A percentile compares a stretch with the other conserved stretches of the same genome.
Conservation (phyloP, 2,888 invertebrate species). For the Tiphia femorata region DNA sequence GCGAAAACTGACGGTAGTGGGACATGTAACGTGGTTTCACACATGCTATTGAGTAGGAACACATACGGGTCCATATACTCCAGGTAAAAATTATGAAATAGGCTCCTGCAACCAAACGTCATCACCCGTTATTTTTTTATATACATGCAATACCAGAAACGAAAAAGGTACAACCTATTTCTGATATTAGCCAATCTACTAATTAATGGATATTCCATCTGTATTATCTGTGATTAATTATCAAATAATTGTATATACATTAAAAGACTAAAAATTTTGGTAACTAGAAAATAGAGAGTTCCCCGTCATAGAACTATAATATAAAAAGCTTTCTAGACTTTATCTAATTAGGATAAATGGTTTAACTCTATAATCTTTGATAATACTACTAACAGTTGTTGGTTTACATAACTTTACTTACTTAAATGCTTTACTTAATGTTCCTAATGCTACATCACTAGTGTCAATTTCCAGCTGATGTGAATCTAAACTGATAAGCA, state of each 20-base stretch:
- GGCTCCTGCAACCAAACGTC: constrained; percentile 68
- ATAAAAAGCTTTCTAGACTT: too few species aligned
- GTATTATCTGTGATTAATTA: not conserved
- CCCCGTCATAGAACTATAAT: too few species aligned
- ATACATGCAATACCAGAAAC: constrained; percentile 58
- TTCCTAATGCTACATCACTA: constrained; percentile 87
- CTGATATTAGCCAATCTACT: constrained; percentile 3
- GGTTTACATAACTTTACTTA: constrained; percentile 57
- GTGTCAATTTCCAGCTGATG: constrained; percentile 90
- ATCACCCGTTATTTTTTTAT: constrained; percentile 64
- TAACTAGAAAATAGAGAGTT: not conserved
- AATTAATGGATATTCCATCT: constrained; percentile 15
- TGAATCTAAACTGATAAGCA: constrained; percentile 82
- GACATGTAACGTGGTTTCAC: constrained; percentile 69
- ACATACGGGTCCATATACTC: constrained; percentile 70
- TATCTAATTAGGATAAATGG: constrained; percentile 11
- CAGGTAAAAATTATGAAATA: constrained; percentile 70
- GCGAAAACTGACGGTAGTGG: constrained; percentile 68
- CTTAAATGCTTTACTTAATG: constrained; percentile 92
- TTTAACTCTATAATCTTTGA: constrained; percentile 1
- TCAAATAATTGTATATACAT: not conserved
- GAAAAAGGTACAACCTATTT: constrained; percentile 31
- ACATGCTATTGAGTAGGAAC: constrained; percentile 70
- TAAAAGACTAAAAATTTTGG: not conserved
- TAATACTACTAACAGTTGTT: not conserved